Base-by-base conservation (phyloP, 2,888 invertebrate genomes). In the Drosophila conformis region DNA sequence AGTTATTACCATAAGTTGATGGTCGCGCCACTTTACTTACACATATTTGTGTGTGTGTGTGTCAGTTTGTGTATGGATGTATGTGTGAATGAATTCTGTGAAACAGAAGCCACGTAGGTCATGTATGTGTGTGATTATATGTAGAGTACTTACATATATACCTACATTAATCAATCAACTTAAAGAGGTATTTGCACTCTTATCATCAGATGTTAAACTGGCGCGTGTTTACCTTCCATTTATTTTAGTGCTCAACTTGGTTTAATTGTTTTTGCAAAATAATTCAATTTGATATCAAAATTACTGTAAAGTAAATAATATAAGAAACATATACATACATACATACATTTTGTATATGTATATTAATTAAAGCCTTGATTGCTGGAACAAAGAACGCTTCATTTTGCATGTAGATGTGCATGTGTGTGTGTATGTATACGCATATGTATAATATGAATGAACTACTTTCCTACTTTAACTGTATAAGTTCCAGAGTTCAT, bases 221-320 rank as follows among this genome's bases (percentile, higher is more conserved):
- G 86, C 86, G 88, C 88, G 88, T 85, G 90, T 78, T 82, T 82
- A 61, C 64, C 69, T 73, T 64, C 62, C 66, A 52, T 69, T 61
- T 74, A 58, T 69, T 76, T 72, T 52, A 56, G 58, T 70, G 67
- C 62, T 57, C 56, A 69, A 65, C 64, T 61, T 40, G 11, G 31
- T 48, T 76, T 64, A 10, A 48, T 57, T 33, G 42, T 56, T 69
- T 62, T 62, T 51, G 35, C 33, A 25, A 66, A 56, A 36, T 42
- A 63, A 59, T 56, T 51, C 18, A 57, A 53, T 69, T 56, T 46
- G 57, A 29, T 60, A 62, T 15, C 33, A 31, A 13, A 33, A n/a
- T 4, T 64, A 78, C 69, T 63, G 59, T 62, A n/a, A 59, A 78
- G 7, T 15, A 25, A 25, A 15, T 49, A 36, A 33, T 68, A 51